Evolutionary conservation across 1,140 invertebrate species (phyloP).

Genomic region (Goniozus legneri): DNA sequence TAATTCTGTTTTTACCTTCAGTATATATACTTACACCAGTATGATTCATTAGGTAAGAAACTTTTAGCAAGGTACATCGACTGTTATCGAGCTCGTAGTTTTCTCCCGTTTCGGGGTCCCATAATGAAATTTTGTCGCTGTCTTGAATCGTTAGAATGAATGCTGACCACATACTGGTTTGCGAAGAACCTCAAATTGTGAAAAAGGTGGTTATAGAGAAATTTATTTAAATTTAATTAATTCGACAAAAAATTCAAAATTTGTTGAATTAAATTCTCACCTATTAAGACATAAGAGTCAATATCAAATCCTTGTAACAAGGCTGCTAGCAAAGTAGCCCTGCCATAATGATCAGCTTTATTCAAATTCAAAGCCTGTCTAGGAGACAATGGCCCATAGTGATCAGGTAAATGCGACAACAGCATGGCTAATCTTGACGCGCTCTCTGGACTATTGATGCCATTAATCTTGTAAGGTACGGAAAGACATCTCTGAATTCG

Average conservation of each 20-base stretch:
- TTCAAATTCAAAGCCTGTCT: conserved; percentile 45
- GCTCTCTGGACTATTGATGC: conserved; percentile 37
- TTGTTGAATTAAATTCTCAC: conserved; percentile 20
- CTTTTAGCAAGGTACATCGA: conserved; percentile 38
- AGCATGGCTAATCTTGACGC: conserved; percentile 40
- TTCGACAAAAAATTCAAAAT: not conserved
- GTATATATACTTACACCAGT: conserved; percentile 34
- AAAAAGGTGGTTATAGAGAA: not conserved
- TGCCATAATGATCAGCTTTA: conserved; percentile 48
- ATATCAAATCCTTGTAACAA: conserved; percentile 40
- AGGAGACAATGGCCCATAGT: conserved; percentile 45
- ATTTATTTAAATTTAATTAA: not conserved
- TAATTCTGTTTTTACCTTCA: not conserved
- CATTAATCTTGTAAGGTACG: conserved; percentile 41
- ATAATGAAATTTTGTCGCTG: conserved; percentile 26
- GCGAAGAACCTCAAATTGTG: conserved; percentile 35
- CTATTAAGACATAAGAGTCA: conserved; percentile 42
- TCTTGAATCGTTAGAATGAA: conserved; percentile 40
- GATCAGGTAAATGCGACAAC: conserved; percentile 32
- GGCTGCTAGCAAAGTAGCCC: conserved; percentile 39
- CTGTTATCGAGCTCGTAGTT: conserved; percentile 39
- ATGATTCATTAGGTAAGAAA: conserved; percentile 42
- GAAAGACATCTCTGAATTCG: conserved; percentile 44
- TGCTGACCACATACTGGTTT: conserved; percentile 41
- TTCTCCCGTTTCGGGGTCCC: conserved; percentile 48